Conservation (phyloP, 2,888 invertebrate species). For the Hybos culiciformis region DNA sequence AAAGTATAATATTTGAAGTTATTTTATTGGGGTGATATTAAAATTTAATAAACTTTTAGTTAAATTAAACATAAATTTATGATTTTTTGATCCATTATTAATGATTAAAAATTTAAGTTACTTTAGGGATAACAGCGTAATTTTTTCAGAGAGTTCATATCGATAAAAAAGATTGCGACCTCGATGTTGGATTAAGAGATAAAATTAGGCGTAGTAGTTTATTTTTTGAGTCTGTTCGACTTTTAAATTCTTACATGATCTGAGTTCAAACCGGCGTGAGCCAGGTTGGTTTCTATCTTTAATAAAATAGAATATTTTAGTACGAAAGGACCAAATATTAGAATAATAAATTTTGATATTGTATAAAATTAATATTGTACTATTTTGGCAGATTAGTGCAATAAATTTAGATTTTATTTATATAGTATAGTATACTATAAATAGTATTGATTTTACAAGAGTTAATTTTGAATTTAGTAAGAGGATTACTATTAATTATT, state of each 20-base stretch:
- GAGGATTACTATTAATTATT: conserved; percentile 42
- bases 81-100: conserved; percentile 43
- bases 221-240: conserved; percentile 60
- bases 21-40: conserved; percentile 53
- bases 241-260: conserved; percentile 71
- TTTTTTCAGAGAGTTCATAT: conserved; percentile 61
- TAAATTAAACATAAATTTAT: conserved; percentile 32
- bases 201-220: conserved; percentile 51
- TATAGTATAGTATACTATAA: conserved; percentile 44
- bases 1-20: conserved; percentile 25
- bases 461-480: conserved; percentile 35
- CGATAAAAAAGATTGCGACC: conserved; percentile 64
- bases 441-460: conserved; percentile 41
- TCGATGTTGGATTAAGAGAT: conserved; percentile 78
- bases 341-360: conserved; percentile 34
- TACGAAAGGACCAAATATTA: conserved; percentile 65
- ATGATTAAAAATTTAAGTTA: conserved; percentile 57
- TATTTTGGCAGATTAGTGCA: conserved; percentile 57
- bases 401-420: conserved; percentile 57
- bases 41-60: conserved; percentile 46
- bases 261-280: conserved; percentile 77
- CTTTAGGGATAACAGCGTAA: conserved; percentile 78
- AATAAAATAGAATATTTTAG: conserved; percentile 46
- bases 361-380: conserved; percentile 25
- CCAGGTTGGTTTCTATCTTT: conserved; percentile 79